Evolutionary conservation across 64 coral and sea anemone species (phyloP).

Genomic region (Dendrophyllia cribrosa): DNA sequence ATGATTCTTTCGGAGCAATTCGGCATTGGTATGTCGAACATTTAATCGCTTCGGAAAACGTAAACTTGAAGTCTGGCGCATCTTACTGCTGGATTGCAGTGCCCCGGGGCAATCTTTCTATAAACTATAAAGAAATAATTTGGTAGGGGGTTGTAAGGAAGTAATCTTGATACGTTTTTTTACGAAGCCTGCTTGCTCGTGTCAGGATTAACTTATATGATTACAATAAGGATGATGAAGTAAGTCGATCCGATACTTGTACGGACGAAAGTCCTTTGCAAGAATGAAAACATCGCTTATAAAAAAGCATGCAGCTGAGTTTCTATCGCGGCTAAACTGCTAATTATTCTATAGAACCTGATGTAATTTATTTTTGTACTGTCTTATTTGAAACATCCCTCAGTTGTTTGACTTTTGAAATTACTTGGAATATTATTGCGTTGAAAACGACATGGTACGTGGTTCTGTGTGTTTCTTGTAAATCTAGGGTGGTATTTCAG

Average conservation of each 20-base stretch:
- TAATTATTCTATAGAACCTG: neutral
- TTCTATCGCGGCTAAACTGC: neutral
- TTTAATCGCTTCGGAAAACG: neutral
- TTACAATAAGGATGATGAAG: neutral
- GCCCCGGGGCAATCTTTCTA: neutral
- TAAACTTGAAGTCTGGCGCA: neutral
- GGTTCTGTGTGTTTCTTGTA: neutral
- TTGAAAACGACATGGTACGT: neutral
- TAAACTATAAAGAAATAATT: slow-evolving; percentile 9
- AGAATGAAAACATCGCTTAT: neutral
- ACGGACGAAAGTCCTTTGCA: neutral
- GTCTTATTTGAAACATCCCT: neutral
- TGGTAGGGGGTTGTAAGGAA: neutral
- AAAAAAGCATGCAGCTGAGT: neutral
- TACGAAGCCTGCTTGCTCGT: neutral
- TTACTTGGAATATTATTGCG: no score
- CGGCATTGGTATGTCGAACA: slow-evolving; percentile 24
- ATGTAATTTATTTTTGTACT: neutral
- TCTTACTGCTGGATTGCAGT: neutral
- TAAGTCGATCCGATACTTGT: neutral
- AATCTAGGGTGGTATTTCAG: neutral
- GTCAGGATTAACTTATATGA: neutral
- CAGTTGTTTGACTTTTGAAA: neutral
- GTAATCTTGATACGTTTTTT: neutral
- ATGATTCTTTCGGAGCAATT: neutral